Evolutionary conservation across 2,888 invertebrate genomes (phyloP).

Genomic region (Drosophila quasianomalipes): DNA sequence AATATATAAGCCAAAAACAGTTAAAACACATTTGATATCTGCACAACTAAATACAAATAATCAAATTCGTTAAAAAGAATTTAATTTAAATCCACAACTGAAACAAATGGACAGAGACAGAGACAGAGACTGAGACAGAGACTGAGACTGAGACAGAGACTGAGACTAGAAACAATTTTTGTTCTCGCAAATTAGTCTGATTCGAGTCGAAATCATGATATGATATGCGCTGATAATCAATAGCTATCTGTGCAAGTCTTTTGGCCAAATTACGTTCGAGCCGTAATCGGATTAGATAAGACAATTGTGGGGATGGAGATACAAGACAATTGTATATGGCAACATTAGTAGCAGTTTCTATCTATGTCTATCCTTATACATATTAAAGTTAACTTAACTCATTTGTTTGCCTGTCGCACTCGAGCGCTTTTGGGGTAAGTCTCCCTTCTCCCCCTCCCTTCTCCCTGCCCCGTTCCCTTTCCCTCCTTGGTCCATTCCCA

Average conservation of each 20-base stretch:
- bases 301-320: conserved; percentile 24
- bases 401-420: conserved; percentile 44
- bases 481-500: background rate
- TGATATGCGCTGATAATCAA: conserved; percentile 40
- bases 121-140: background rate
- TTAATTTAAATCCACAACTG: background rate
- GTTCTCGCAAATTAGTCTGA: conserved; percentile 28
- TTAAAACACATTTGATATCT: background rate
- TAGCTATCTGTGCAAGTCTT: conserved; percentile 26
- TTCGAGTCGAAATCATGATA: conserved; percentile 3
- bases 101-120: background rate
- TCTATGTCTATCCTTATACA: conserved; percentile 20
- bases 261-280: conserved; percentile 17
- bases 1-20: background rate
- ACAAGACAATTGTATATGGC: conserved; percentile 15
- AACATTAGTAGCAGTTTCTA: background rate
- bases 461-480: no score
- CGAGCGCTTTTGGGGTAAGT: background rate
- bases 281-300: conserved; percentile 48
- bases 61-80: background rate
- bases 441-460: background rate
- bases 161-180: background rate
- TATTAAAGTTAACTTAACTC: conserved; percentile 59
- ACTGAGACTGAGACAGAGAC: background rate
- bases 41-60: background rate